Percentiles rank a stretch among this genome's conserved stretches.
phyloP scores from a whole-genome alignment of 2,888 invertebrate species.

The Eumerus sabulonum region DNA sequence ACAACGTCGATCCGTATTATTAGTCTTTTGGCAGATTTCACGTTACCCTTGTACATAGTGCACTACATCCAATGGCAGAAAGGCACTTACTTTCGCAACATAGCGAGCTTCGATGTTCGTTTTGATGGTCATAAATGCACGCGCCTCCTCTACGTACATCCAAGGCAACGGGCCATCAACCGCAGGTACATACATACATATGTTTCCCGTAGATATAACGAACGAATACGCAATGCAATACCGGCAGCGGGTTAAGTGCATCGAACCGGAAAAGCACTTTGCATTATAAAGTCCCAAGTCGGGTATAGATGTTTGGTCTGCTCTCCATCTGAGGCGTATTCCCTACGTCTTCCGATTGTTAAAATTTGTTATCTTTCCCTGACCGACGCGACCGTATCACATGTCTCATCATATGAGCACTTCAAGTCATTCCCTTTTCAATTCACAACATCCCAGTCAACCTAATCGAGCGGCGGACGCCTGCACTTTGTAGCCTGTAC shows the following conservation, averaged over 20 bases:
- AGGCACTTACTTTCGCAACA: constrained; percentile 12
- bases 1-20: constrained; percentile 40
- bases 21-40: constrained; percentile 50
- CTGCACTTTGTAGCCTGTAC: too few relatives aligned
- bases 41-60: constrained; percentile 19
- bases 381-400: too few relatives aligned
- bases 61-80: constrained; percentile 26
- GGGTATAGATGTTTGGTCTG: constrained; percentile 34
- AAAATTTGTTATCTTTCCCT: constrained; percentile 2
- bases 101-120: constrained; percentile 11
- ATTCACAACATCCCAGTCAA: constrained; percentile 5
- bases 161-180: too few relatives aligned
- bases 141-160: background rate
- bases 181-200: too few relatives aligned
- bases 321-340: constrained; percentile 6
- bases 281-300: constrained; percentile 40
- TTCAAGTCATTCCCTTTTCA: constrained; percentile 28
- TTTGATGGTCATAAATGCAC: constrained; percentile 31
- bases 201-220: too few relatives aligned
- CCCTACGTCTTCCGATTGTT: constrained; percentile 29
- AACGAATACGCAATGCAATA: constrained; percentile 1
- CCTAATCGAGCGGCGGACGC: too few relatives aligned
- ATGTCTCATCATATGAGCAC: too few relatives aligned
- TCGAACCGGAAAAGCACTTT: constrained; percentile 41
- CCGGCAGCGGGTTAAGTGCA: constrained; percentile 4